phyloP scores from a whole-genome alignment of 2,888 invertebrate species.

The Nephrocerus scutellatus region DNA sequence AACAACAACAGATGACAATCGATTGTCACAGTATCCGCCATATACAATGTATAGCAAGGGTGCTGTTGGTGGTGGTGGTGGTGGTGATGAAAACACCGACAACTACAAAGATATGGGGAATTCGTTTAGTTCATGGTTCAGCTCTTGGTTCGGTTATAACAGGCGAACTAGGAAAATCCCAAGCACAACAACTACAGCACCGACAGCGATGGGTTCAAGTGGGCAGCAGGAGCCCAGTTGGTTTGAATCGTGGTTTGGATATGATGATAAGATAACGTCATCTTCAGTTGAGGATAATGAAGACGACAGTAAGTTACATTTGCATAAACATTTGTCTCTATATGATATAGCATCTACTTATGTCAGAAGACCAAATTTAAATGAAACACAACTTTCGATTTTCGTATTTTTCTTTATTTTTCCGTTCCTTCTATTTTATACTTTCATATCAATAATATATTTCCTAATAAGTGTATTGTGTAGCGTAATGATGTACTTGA shows the following conservation, averaged over 20 bases:
- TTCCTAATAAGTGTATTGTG: too few species aligned
- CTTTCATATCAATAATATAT: too few species aligned
- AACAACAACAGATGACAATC: conserved; percentile 16
- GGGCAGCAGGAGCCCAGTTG: conserved; percentile 31
- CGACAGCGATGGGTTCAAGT: conserved; percentile 7
- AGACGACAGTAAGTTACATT: conserved; percentile 35
- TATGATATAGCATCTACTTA: too few species aligned
- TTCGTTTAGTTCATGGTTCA: conserved; percentile 35
- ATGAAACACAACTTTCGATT: too few species aligned
- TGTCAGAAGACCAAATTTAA: too few species aligned
- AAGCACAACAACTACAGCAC: conserved; percentile 28
- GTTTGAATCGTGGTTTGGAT: conserved; percentile 41
- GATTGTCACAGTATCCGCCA: conserved; percentile 31
- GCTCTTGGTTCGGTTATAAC: conserved; percentile 37
- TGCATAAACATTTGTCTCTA: not conserved
- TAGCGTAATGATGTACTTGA: too few species aligned
- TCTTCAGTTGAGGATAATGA: conserved; percentile 27
- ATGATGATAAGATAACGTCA: conserved; percentile 28
- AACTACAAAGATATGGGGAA: conserved; percentile 21
- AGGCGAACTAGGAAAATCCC: conserved; percentile 32
- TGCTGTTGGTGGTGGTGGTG: conserved; percentile 22
- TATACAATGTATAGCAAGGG: conserved; percentile 38
- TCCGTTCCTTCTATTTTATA: too few species aligned
- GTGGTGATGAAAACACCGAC: conserved; percentile 25
- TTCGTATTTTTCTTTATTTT: too few species aligned